These are phyloP conservation scores for Hipparchia sbordonii DNA, from an alignment of 2,888 invertebrate species.

Conservation along the genomic window DNA sequence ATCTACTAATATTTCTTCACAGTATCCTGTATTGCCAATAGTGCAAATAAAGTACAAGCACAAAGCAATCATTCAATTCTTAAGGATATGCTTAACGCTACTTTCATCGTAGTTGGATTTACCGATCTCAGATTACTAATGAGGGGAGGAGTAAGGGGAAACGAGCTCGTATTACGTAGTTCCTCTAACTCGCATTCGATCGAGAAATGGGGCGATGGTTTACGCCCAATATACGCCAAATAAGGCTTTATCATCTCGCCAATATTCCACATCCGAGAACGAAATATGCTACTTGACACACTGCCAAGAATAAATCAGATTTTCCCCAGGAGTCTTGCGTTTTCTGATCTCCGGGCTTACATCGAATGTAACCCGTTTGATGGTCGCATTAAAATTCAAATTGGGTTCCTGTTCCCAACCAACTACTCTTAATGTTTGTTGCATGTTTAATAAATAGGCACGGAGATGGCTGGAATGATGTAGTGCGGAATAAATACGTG, in stretches of 20 bases:
- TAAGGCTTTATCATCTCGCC: conserved; percentile 67
- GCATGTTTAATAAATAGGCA: conserved; percentile 24
- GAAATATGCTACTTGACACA: conserved; percentile 71
- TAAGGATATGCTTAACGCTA: background rate
- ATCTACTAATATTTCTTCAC: too few species aligned
- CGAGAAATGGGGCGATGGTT: conserved; percentile 52
- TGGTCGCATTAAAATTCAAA: conserved; percentile 38
- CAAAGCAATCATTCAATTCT: background rate
- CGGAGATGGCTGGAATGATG: conserved; percentile 12
- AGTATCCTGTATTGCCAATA: too few species aligned
- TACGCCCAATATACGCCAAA: conserved; percentile 66
- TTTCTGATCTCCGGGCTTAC: conserved; percentile 35
- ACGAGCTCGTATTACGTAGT: conserved; percentile 36
- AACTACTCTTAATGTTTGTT: conserved; percentile 26
- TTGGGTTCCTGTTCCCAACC: conserved; percentile 21
- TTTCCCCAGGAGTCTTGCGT: conserved; percentile 45
- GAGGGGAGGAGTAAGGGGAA: conserved; percentile 36
- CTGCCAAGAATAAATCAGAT: conserved; percentile 76
- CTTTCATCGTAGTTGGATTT: conserved; percentile 13
- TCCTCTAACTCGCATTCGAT: conserved; percentile 44
- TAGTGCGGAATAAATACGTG: conserved; percentile 8
- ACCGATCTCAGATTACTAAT: conserved; percentile 42
- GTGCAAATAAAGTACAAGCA: background rate
- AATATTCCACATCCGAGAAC: conserved; percentile 65
- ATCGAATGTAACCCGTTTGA: conserved; percentile 37